phyloP scores from a whole-genome alignment of 2,113 vertebrate genomes.

The Zosterops japonicus region DNA sequence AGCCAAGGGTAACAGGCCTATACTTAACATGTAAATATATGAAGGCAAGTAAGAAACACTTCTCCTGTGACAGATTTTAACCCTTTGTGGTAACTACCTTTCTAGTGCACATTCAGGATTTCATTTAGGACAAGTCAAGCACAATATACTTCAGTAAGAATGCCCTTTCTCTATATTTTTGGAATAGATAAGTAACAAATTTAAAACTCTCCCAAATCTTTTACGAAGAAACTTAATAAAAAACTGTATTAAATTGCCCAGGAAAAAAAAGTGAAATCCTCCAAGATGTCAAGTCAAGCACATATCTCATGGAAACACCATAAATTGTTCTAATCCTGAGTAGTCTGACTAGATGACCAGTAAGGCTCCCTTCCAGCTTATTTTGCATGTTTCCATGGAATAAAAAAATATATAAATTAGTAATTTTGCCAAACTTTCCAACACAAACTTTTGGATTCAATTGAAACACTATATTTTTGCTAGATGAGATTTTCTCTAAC shows the following conservation, averaged over 20 bases:
- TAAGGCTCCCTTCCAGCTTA: background rate
- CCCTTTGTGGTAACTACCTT: background rate
- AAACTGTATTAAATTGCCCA: background rate
- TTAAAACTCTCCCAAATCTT: background rate
- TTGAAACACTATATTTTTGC: background rate
- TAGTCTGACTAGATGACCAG: background rate
- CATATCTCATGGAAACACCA: rapidly evolving
- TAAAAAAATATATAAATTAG: background rate
- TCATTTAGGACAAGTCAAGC: background rate
- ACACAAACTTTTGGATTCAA: background rate
- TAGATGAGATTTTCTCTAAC: background rate
- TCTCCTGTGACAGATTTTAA: background rate
- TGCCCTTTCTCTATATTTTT: rapidly evolving
- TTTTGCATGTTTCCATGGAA: background rate
- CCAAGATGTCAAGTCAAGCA: background rate
- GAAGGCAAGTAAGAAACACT: background rate
- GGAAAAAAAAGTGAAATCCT: background rate
- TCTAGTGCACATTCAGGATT: background rate
- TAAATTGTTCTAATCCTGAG: background rate
- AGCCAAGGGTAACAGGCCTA: slow-evolving; percentile 2
- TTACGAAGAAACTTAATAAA: background rate
- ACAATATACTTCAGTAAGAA: background rate
- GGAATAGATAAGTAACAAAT: background rate
- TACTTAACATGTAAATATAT: background rate
- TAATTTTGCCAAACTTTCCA: background rate